Evolutionary conservation across 1,140 invertebrate species (phyloP), one percentile per base, ranked within the genome.

Genomic region (Temnothorax longispinosus): DNA sequence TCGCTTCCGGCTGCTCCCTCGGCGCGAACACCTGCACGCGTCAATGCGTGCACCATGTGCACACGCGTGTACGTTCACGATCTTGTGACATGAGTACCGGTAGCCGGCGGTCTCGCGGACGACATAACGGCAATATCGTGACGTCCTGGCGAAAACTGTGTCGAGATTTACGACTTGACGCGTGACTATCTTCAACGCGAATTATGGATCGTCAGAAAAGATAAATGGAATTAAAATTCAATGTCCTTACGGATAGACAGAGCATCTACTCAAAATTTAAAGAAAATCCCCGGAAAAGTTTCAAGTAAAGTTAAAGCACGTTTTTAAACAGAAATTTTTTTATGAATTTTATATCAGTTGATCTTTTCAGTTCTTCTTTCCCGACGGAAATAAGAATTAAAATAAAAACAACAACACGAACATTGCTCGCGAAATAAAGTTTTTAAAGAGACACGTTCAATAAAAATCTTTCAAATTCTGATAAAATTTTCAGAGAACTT

Each of bases 11-110:
- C 18, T 62, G 54, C 38, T 84, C 44, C 47, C 44, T 75, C 32
- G 58, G 2, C 35, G 47, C 27, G 62, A 54, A 80, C n/a, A 69
- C 77, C 50, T 69, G 60, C 32, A 38, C 38, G 47, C 78, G 15
- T 56, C 1, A 27, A 67, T n/a, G 50, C 44, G 32, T n/a, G 18
- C 18, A 15, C 6, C 50, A 44, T n/a, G 15, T 21, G 32, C 60
- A 6, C 15, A 21, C 44, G 11, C 60, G 60, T 32, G 38, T 41
- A 54, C 18, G 4, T 50, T 52, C 47, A 32, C 52, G 47, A 54
- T 58, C 65, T 69, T 81, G 38, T 81, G 78, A 71, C 78, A 67
- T 13, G 64, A 67, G 78, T 81, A 71, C 64, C 78, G 62, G 65
- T 81, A 71, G 35, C 13, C 58, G 41, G 27, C 41, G 18, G 56